Evolutionary conservation across 37 sponge, comb jelly and placozoan genomes (phyloP), one percentile per base, ranked within the genome.

Genomic region (Chondrilla cf. caribensis): DNA sequence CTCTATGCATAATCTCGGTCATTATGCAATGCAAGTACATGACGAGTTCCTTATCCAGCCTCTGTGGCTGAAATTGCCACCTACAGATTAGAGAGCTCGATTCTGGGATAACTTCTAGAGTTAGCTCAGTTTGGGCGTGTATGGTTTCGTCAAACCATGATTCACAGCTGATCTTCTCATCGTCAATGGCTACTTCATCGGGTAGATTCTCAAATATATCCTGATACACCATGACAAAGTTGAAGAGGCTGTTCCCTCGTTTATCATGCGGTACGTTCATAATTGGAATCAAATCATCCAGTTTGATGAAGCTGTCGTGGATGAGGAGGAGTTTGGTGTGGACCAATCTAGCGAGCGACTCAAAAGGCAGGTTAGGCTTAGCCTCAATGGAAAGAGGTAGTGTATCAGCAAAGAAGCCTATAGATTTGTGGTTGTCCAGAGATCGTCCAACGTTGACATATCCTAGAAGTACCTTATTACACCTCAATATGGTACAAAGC

Each of bases 381-480:
- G 64, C 19, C 29, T 78, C 39, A 47, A 84, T 54, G 14, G 51
- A 32, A 28, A 84, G 33, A 17, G 85, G 85, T 9, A 84, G 54
- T 18, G 77, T 58, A 25, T 78, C 77, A 32, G 62, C 85, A 33
- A 62, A 9, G 38, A 39, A 77, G 2, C 85, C 85, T 24, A 84
- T 35, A 11, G 26, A 0, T 14, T 65, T 51, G 26, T 42, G 76
- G 18, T 18, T 32, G 2, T 37, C 15, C 15, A 43, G n/a, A 14
- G 44, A 14, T 11, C 76, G 76, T 4, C n/a, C 44, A 73, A 18
- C 24, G 21, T 24, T 42, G 21, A 73, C 76, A 73, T 42, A 73
- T n/a, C 76, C 76, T 42, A 73, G 41, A 43, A 40, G 14, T 2
- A 73, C 44, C 41, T 73, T 37, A 8, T 73, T 38, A 18, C 38